Conservation (phyloP, 1,140 invertebrate species). For the Sarcophaga peregrina region DNA sequence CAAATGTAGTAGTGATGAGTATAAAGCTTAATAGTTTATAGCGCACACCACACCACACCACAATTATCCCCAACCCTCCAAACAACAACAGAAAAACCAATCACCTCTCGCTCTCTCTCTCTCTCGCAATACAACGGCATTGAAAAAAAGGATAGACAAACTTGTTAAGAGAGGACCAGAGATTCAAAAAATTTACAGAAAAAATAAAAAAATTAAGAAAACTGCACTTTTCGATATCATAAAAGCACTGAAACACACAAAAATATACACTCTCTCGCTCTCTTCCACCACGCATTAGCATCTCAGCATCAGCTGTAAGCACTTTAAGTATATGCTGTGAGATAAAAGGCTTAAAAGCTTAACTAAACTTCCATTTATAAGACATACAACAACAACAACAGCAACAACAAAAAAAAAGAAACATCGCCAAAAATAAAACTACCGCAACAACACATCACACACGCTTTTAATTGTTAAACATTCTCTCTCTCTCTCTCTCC, state of each 20-base stretch:
- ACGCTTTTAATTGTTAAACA: too few species aligned
- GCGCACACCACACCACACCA: slow-evolving; percentile 28
- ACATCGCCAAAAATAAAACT: neutral
- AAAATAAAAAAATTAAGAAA: neutral
- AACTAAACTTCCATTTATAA: neutral
- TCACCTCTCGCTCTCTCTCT: too few species aligned
- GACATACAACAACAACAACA: too few species aligned
- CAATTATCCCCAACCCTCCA: neutral
- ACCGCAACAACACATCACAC: neutral
- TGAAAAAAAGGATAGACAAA: neutral
- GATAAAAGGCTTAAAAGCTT: slow-evolving; percentile 23
- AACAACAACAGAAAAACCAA: too few species aligned
- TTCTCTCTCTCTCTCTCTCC: too few species aligned
- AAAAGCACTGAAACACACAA: neutral
- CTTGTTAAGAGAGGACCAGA: neutral
- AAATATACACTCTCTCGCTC: neutral
- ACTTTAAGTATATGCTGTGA: neutral
- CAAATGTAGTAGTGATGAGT: slow-evolving; percentile 38
- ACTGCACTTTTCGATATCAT: neutral
- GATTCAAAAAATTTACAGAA: neutral
- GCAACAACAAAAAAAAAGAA: too few species aligned
- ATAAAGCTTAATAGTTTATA: slow-evolving; percentile 42
- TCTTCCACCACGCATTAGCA: slow-evolving; percentile 5
- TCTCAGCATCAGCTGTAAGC: neutral
- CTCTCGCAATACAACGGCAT: too few species aligned